Percentiles rank a stretch among this genome's conserved stretches.
Evolutionary conservation across 2,888 invertebrate species (phyloP).

Genomic region (Coleophora deauratella): DNA sequence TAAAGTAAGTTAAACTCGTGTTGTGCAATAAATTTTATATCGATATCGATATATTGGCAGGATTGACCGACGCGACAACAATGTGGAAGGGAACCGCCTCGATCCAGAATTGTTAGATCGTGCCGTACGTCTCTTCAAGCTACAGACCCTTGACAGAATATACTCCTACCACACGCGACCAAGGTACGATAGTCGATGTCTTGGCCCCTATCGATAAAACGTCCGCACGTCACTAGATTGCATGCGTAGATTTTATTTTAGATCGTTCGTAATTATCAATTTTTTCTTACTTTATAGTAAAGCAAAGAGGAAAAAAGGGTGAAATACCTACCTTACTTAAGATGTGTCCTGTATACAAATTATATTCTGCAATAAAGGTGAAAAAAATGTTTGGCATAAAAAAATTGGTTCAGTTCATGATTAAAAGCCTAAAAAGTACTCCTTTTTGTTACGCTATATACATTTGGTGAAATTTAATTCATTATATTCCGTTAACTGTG

Average conservation of each 20-base stretch:
- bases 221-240: constrained; percentile 1
- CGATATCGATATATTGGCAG: constrained; percentile 67
- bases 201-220: constrained; percentile 21
- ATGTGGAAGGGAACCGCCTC: constrained; percentile 50
- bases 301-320: no score
- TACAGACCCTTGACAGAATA: constrained; percentile 73
- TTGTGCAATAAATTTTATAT: constrained; percentile 46
- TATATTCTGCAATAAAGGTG: no score
- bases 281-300: constrained; percentile 2
- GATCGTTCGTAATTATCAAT: neutral
- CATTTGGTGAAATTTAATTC: no score
- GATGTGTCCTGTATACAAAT: no score
- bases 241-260: neutral
- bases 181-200: constrained; percentile 71
- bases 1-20: constrained; percentile 25
- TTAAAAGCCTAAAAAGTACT: no score
- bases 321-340: no score
- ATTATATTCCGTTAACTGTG: no score
- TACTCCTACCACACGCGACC: constrained; percentile 75
- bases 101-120: constrained; percentile 70
- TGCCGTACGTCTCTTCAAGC: constrained; percentile 71
- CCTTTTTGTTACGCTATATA: no score
- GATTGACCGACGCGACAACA: constrained; percentile 67
- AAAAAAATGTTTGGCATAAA: no score
- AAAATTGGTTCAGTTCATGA: no score